Conservation (phyloP, 2,113 vertebrate genomes). For the Mesocricetus auratus region DNA sequence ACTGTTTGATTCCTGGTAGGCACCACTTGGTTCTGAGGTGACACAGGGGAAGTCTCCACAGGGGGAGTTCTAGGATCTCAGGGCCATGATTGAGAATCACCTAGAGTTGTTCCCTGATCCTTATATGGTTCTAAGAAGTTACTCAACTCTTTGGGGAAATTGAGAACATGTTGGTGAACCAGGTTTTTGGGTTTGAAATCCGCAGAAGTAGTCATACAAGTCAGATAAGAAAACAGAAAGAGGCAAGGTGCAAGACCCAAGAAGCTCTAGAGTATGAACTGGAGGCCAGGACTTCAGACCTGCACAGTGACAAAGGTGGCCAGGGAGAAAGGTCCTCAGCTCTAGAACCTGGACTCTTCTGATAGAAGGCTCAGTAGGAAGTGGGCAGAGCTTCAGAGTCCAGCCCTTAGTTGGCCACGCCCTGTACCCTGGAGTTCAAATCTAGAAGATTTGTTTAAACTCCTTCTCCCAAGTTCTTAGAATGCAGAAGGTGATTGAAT, state of each 20-base stretch:
- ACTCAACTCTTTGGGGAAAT: not conserved
- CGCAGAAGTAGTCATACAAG: too few species aligned
- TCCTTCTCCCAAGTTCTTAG: not conserved
- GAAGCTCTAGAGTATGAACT: not conserved
- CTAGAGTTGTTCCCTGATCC: not conserved
- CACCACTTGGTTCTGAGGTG: not conserved
- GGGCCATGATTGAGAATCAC: not conserved
- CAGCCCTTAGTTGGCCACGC: not conserved
- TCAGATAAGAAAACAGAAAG: not conserved
- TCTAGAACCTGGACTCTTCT: not conserved
- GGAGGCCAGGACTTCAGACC: not conserved
- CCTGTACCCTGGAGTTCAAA: not conserved
- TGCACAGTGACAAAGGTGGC: not conserved
- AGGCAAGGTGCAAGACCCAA: not conserved
- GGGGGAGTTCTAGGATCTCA: too few species aligned
- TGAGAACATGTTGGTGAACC: not conserved
- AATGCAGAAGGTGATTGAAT: not conserved
- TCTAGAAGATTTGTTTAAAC: not conserved
- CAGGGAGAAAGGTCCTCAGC: not conserved
- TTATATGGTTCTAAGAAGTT: not conserved
- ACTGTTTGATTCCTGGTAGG: not conserved
- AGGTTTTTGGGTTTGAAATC: not conserved
- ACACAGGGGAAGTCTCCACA: not conserved
- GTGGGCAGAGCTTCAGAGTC: not conserved
- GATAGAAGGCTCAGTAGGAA: not conserved